phyloP scores from a whole-genome alignment of 1,140 invertebrate species.

The Potamilus streckersoni region DNA sequence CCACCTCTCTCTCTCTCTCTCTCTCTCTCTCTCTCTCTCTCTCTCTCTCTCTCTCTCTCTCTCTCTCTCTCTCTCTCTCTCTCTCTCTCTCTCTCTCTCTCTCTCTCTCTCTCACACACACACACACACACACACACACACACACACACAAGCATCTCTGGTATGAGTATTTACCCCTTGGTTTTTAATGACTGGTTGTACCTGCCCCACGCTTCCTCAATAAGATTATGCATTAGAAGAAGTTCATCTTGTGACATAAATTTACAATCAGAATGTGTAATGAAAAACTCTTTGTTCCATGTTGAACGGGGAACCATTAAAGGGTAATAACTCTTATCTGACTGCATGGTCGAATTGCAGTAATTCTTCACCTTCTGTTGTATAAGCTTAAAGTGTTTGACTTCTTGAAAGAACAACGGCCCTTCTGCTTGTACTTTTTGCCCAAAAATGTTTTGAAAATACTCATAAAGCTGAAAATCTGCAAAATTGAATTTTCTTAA shows the following conservation, averaged over 20 bases:
- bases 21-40: no score
- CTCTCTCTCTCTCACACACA: no score
- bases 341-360: background rate
- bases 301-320: no score
- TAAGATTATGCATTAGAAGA: slow-evolving; percentile 32
- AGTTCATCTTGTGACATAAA: slow-evolving; percentile 44
- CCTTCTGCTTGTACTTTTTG: slow-evolving; percentile 32
- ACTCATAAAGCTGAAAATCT: slow-evolving; percentile 51
- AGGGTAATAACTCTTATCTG: no score
- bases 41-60: no score
- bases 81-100: no score
- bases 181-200: slow-evolving; percentile 8
- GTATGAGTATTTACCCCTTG: no score
- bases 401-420: slow-evolving; percentile 41
- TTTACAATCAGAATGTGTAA: slow-evolving; percentile 38
- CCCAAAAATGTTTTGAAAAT: slow-evolving; percentile 39
- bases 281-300: background rate
- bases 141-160: no score
- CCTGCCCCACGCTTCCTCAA: slow-evolving; percentile 21
- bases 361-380: slow-evolving; percentile 40
- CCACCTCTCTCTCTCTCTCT: no score
- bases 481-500: slow-evolving; percentile 37
- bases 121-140: no score
- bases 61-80: no score
- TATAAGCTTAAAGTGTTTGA: slow-evolving; percentile 42